Conservation (phyloP, 2,888 invertebrate genomes). For the Falcaria lacertinaria region DNA sequence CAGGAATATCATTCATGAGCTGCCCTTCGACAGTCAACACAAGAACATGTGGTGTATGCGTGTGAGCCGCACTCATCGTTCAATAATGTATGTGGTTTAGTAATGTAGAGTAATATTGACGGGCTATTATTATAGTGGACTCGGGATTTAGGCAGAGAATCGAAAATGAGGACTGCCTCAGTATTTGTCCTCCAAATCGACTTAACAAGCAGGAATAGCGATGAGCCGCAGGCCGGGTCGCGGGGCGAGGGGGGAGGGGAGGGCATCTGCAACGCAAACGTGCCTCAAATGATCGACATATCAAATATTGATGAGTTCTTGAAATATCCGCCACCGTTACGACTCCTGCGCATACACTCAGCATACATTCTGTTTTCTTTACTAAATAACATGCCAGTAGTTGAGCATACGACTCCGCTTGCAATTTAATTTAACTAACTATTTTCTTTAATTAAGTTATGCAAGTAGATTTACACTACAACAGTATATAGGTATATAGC, state of each 20-base stretch:
- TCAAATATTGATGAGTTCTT: conserved; percentile 62
- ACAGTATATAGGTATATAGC: too few relatives aligned
- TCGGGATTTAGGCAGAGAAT: neutral
- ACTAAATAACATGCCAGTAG: conserved; percentile 13
- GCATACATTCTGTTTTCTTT: conserved; percentile 34
- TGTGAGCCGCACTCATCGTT: too few relatives aligned
- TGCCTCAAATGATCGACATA: conserved; percentile 12
- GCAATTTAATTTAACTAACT: too few relatives aligned
- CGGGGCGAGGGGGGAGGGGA: conserved; percentile 10
- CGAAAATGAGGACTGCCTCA: neutral
- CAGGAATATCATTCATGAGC: too few relatives aligned
- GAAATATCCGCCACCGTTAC: conserved; percentile 29
- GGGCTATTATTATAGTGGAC: too few relatives aligned
- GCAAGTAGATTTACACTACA: too few relatives aligned
- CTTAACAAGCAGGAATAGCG: conserved; percentile 35
- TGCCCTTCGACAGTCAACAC: too few relatives aligned
- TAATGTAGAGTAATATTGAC: too few relatives aligned
- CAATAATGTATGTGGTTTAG: too few relatives aligned
- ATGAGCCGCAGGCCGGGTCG: conserved; percentile 20
- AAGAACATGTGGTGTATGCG: too few relatives aligned
- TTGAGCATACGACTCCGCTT: neutral
- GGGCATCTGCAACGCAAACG: conserved; percentile 54
- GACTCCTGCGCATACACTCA: conserved; percentile 30
- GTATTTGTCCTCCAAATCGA: conserved; percentile 6
- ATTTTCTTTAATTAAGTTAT: too few relatives aligned